Conservation (phyloP, 1,140 invertebrate genomes). For the Panulirus ornatus region DNA sequence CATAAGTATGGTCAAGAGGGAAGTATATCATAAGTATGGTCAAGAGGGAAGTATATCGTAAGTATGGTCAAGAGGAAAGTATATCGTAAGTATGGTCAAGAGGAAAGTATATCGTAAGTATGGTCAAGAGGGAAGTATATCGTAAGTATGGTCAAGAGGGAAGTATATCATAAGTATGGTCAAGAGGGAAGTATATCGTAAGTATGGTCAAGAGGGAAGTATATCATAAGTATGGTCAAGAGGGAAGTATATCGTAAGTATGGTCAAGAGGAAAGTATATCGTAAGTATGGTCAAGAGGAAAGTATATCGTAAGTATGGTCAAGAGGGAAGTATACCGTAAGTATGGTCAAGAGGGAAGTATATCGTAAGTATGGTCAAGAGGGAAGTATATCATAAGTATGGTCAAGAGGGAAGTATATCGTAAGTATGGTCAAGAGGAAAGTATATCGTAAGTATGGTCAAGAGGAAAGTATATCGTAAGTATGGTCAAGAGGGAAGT, state of each 20-base stretch:
- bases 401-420: conserved; percentile 34
- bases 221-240: too few species aligned
- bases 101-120: too few species aligned
- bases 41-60: conserved; percentile 40
- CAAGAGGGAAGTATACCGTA: too few species aligned
- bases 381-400: too few species aligned
- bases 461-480: too few species aligned
- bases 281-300: conserved; percentile 35
- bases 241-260: conserved; percentile 28
- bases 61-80: conserved; percentile 45
- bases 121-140: conserved; percentile 34
- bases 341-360: too few species aligned
- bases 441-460: conserved; percentile 35
- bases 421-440: conserved; percentile 35
- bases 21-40: conserved; percentile 34
- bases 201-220: conserved; percentile 44
- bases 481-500: too few species aligned
- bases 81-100: conserved; percentile 34
- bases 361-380: conserved; percentile 34
- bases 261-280: conserved; percentile 44
- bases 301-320: conserved; percentile 35
- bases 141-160: conserved; percentile 36
- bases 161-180: too few species aligned
- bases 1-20: too few species aligned
- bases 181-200: conserved; percentile 26